Percentiles rank a stretch among this genome's conserved stretches.
phyloP scores from a whole-genome alignment of 2,113 vertebrate genomes.

The Pica pica region DNA sequence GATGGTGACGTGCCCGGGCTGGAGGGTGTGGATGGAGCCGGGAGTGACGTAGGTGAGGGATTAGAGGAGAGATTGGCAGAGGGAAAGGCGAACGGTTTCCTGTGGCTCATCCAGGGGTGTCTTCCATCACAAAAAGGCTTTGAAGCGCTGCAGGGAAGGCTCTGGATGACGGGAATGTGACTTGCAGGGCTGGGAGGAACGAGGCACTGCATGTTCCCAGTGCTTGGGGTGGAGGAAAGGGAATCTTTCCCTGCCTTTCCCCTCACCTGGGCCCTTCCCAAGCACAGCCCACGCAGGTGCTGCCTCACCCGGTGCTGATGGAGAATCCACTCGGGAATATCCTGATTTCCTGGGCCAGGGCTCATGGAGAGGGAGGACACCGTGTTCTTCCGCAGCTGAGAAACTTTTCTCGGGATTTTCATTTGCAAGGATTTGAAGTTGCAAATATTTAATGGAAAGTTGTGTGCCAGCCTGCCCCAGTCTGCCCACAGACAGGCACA shows the following conservation, averaged over 20 bases:
- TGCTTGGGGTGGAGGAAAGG: neutral
- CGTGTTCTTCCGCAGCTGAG: accelerated
- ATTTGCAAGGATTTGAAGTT: neutral
- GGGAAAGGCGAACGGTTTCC: neutral
- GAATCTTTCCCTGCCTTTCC: neutral
- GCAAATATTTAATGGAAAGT: neutral
- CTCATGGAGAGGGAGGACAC: neutral
- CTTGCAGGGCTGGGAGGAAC: neutral
- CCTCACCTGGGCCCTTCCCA: neutral
- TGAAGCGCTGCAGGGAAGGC: neutral
- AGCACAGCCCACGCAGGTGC: neutral
- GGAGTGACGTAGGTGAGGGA: neutral
- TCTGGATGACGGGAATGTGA: neutral
- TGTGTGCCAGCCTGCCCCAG: neutral
- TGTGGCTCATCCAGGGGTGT: neutral
- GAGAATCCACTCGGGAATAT: neutral
- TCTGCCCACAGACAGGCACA: neutral
- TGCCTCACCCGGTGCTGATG: neutral
- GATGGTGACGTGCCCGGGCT: neutral
- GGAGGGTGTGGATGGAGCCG: neutral
- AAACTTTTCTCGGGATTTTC: neutral
- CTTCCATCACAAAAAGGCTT: neutral
- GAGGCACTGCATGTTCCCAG: accelerated
- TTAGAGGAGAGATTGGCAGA: neutral
- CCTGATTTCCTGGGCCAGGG: neutral